phyloP scores from a whole-genome alignment of 2,113 vertebrate genomes.

The Lagopus leucura region DNA sequence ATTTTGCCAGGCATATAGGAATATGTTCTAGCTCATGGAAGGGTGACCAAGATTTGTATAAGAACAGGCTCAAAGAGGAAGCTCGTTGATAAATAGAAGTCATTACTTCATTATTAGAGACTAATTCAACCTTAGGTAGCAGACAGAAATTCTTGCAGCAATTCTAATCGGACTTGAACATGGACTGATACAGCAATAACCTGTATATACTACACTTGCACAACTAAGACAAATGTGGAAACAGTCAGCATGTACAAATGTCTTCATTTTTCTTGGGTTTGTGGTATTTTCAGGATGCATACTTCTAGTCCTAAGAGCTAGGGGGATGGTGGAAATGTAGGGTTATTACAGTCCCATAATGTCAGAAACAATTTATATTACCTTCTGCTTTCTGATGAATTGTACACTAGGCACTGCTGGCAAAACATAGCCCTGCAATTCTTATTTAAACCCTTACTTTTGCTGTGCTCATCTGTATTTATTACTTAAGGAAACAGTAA shows the following conservation, averaged over 20 bases:
- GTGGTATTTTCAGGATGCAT: conserved; percentile 20
- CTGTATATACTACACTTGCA: neutral
- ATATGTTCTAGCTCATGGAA: neutral
- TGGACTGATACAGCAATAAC: neutral
- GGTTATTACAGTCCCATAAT: conserved; percentile 31
- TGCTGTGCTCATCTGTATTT: conserved; percentile 43
- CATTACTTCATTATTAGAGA: neutral
- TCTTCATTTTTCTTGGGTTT: conserved; percentile 21
- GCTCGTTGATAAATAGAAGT: conserved; percentile 10
- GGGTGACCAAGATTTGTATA: neutral
- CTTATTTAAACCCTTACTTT: conserved; percentile 54
- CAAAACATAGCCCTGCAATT: conserved; percentile 25
- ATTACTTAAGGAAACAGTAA: conserved; percentile 52
- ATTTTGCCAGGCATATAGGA: neutral
- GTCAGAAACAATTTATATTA: conserved; percentile 61
- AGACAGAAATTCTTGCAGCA: neutral
- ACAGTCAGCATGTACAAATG: neutral
- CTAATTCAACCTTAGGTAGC: neutral
- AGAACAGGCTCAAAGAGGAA: neutral
- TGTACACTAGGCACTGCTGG: conserved; percentile 30
- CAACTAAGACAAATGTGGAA: conserved; percentile 3
- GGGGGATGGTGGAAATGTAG: neutral
- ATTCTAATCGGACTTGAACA: conserved; percentile 1
- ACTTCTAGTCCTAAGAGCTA: conserved; percentile 9
- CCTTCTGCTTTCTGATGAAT: conserved; percentile 53